Evolutionary conservation across 2,113 vertebrate species (phyloP), one percentile per base, ranked within the genome.

Genomic region (Engystomops pustulosus): DNA sequence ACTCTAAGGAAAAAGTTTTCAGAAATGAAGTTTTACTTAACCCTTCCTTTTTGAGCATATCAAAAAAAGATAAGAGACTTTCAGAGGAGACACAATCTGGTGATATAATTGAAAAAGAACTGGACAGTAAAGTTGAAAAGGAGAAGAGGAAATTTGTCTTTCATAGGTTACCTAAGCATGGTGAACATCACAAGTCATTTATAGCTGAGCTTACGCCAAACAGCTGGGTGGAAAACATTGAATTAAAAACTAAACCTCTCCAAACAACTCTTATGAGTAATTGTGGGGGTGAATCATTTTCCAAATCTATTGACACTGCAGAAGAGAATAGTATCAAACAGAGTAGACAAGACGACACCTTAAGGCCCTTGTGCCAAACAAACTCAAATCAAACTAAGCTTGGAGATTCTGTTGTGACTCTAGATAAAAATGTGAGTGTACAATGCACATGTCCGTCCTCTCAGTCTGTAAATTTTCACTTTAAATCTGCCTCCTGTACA

Each of bases 91-190:
- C 92, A 0, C 91, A 93, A 1, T 91, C 90, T 0, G 91, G 92
- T 38, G 93, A 94, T 0, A 94, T 96, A 53, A 94, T 95, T 8
- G 96, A 97, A 86, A 92, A 95, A 81, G 95, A 95, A 0, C 93
- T 88, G 89, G 96, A 94, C 87, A 89, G 89, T 55, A 96, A 94
- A 69, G 86, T 86, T 0, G 96, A 98, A 77, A 86, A 94, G 1
- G 95, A 97, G 72, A 90, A 95, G 88, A 94, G 95, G 69, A 87
- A 92, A 86, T 90, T 92, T 8, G 41, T 88, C 86, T 87, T 90
- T 62, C 91, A 93, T 87, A 81, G 95, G 88, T 45, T 86, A 0
- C 65, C 44, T 68, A 90, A 94, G 91, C 87, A 87, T 0, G 80
- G 90, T 0, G 95, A 94, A 68, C 91, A 91, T 36, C 75, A 93